Evolutionary conservation across 2,797 vertebrate genomes (phyloP), one percentile per base, ranked within the genome.

Genomic region (Sebastes minor): DNA sequence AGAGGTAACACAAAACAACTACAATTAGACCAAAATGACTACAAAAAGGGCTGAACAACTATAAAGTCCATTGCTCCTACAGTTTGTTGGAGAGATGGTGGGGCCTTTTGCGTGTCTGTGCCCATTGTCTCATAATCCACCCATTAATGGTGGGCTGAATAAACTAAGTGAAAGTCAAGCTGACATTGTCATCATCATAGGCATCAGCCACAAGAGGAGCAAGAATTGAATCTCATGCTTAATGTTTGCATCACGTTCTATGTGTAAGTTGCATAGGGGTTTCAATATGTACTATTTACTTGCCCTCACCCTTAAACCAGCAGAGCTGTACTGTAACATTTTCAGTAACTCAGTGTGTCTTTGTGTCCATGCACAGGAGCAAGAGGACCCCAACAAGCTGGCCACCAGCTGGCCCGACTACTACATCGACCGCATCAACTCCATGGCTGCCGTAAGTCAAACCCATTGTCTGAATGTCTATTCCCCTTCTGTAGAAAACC

Each of bases 381-480:
- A 99, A 93, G 98, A 99, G 90, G 98, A 99, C 90, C 98, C 98
- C 83, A 99, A 99, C 94, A 99, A 99, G 80, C 95, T 98, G 92
- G 98, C 98, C 25, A 99, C 98, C 92, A 99, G 98, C 94, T 99
- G 98, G 98, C 98, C 98, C 0, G 98, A 99, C 92, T 99, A 99
- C 95, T 99, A 99, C 92, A 99, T 99, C 1, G 98, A 99, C 89
- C 97, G 97, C 64, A 98, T 99, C 93, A 99, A 99, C 94, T 98
- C 97, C 92, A 99, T 99, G 98, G 97, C 98, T 85, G 97, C 97
- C 71, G 98, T 99, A 94, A 98, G 98, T 96, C 76, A 11, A 35
- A 65, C 14, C 60, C 61, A 27, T 11, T 49, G 14, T 23, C 27
- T 20, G 18, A 55, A 63, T 49, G 16, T 72, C 33, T 38, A 3